Base-by-base conservation (phyloP, 2,888 invertebrate species). In the Glyphotaelius pellucidus region DNA sequence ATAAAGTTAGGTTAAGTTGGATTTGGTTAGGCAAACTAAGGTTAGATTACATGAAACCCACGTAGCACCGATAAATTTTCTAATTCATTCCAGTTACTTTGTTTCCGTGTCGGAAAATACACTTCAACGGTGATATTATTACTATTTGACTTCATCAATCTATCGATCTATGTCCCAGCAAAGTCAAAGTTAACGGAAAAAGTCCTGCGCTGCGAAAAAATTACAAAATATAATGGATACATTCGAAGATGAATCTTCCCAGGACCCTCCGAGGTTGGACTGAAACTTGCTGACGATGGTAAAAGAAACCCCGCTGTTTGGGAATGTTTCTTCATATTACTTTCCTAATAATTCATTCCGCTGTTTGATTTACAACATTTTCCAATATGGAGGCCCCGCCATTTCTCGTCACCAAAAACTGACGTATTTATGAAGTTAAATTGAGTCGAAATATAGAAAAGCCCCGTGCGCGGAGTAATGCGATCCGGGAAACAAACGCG, bases 341-440 rank as follows among this genome's bases (percentile, higher is more conserved):
- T 92, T 93, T 92, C 87, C 90, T 93, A 91, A 93, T 93, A 93
- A 93, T 93, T 93, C 93, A 93, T 91, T 87, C 90, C 87, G 79
- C 32, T 89, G 92, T 91, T 93, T 93, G 93, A 93, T 92, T 93
- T 93, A 93, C 92, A 90, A 89, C 93, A 91, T 92, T 91, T 90
- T 83, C 92, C 92, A 93, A 92, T 92, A 92, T 91, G 93, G 38
- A 90, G 38, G 38, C 88, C 81, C 83, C 88, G 79, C 88, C 87
- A 30, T 85, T 85, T 87, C 90, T 92, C 90, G 79, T 80, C 80
- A 90, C 47, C 52, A 52, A 92, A 92, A 92, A 90, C 80, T 90
- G 91, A 88, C 85, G 91, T 91, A 92, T 92, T 91, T 86, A 87
- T 85, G 86, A 91, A 92, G 91, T 91, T 91, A 84, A 81, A 81